Base-by-base conservation (phyloP, 1,140 invertebrate species). In the Lepidurus packardi region DNA sequence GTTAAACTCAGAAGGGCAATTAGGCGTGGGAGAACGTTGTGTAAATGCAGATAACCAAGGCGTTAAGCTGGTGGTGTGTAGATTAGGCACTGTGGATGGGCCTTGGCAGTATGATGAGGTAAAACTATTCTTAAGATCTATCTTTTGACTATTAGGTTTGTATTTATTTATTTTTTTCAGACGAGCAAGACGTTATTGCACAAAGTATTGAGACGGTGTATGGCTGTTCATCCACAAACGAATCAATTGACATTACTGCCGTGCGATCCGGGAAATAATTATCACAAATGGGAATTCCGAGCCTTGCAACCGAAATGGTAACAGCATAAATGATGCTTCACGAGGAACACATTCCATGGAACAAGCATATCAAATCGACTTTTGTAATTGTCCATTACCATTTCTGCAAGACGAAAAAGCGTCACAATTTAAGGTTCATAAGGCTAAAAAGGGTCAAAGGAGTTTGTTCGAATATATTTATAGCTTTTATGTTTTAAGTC, bases 1-100 rank as follows among this genome's bases (percentile, higher is more conserved):
- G 76, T 85, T 99, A 13, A 99, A 99, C 87, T 90, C 91, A 11
- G 93, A 94, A 81, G 97, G 98, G 1, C 97, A 99, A 86, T 83
- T 99, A 43, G 94, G 94, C 43, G 91, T 97, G 25, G 98, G 98
- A 42, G 98, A 99, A 86, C 89, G 97, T 74, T 99, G 97, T 83
- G 89, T 99, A 11, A 94, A 97, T 84, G 94, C 93, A 0, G 94
- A 96, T 84, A 86, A 88, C 1, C 92, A 93, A 83, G 91, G 91
- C 47, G 89, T 98, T 16, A 95, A 94, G 85, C 87, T 97, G 53
- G 91, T 93, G 44, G 95, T 95, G 81, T 98, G 96, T 84, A 88
- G 91, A 74, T 85, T 96, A 73, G 96, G 96, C 77, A 96, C 94
- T 41, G 95, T 95, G 6, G 92, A 97, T 84, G 96, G 96, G 7